These are phyloP conservation scores for Stenodema calcarata DNA, from an alignment of 2,888 invertebrate species.

Conservation along the genomic window DNA sequence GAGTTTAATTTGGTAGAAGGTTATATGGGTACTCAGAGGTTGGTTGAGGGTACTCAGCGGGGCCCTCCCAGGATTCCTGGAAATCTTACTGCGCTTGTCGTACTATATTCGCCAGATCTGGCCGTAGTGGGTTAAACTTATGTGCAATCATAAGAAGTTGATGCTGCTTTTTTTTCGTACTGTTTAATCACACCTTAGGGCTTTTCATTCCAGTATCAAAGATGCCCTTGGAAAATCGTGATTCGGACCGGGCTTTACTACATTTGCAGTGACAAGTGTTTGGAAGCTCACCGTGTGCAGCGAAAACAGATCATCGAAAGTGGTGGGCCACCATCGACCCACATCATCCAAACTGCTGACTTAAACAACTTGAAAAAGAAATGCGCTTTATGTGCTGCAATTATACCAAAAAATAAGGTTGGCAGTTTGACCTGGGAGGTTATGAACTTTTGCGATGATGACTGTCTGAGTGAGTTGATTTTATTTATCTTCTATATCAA, in stretches of 20 bases:
- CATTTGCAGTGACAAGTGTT: constrained; percentile 41
- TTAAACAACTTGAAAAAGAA: neutral
- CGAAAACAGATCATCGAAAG: neutral
- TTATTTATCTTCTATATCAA: neutral
- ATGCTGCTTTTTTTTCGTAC: neutral
- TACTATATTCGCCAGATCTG: too few relatives aligned
- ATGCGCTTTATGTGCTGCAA: neutral
- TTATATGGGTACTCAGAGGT: too few relatives aligned
- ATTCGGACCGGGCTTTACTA: neutral
- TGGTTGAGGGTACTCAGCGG: too few relatives aligned
- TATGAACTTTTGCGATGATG: constrained; percentile 91
- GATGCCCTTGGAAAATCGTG: neutral
- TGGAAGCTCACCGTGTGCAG: constrained; percentile 17
- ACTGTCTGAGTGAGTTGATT: constrained; percentile 71
- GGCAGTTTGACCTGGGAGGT: constrained; percentile 86
- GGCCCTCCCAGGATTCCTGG: too few relatives aligned
- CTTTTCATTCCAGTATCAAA: constrained; percentile 11
- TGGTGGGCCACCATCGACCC: neutral
- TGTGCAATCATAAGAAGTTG: too few relatives aligned
- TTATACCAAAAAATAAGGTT: constrained; percentile 63
- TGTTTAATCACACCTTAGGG: neutral
- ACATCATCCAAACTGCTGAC: constrained; percentile 20
- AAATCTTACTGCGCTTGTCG: too few relatives aligned
- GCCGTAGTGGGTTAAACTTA: too few relatives aligned
- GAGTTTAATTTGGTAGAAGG: too few relatives aligned